A percentile compares a stretch with the other conserved stretches of the same genome.
Conservation (phyloP, 1,140 invertebrate genomes). For the Limonius californicus region DNA sequence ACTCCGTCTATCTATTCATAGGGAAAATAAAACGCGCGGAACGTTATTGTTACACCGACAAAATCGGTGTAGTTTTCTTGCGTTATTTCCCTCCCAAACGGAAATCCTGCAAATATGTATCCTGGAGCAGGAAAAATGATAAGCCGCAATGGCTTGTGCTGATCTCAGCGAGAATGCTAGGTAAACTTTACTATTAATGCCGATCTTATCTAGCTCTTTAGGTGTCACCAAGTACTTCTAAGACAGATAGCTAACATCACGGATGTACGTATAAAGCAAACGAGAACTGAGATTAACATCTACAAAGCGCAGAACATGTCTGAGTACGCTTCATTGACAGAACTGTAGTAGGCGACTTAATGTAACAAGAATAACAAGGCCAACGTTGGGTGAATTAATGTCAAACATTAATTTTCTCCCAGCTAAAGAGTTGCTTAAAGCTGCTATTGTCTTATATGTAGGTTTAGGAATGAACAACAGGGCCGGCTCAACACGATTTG, state of each 20-base stretch:
- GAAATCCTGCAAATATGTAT: no score
- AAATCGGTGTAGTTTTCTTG: no score
- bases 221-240: constrained; percentile 2
- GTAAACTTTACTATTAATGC: constrained; percentile 5
- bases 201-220: constrained; percentile 5
- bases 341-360: constrained; percentile 5
- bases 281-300: constrained; percentile 3
- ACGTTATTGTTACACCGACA: no score
- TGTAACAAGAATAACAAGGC: constrained; percentile 7
- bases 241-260: neutral
- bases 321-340: constrained; percentile 8
- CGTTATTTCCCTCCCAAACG: no score
- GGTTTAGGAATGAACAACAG: no score
- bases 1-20: no score
- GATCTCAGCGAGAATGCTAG: neutral
- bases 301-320: constrained; percentile 9
- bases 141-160: neutral
- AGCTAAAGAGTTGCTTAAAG: no score
- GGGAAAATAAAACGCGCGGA: no score
- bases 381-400: constrained; percentile 6
- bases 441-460: no score
- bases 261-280: constrained; percentile 7
- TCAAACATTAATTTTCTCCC: no score
- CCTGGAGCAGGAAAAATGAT: neutral
- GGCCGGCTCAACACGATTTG: no score